Evolutionary conservation across 2,113 vertebrate genomes (phyloP).

Genomic region (Eurystomus gularis): DNA sequence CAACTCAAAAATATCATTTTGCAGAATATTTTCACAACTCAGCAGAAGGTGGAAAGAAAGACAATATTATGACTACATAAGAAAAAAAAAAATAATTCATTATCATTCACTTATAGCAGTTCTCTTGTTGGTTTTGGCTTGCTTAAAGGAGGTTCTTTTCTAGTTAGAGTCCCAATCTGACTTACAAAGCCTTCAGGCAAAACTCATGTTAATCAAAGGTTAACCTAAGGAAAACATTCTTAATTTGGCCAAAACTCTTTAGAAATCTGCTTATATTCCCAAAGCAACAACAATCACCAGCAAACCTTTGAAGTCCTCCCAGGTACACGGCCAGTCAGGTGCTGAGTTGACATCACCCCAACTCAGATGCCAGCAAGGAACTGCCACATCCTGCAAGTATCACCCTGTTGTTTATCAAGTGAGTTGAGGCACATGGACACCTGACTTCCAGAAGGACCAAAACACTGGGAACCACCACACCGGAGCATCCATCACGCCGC

Average conservation of each 20-base stretch:
- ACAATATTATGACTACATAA: conserved; percentile 6
- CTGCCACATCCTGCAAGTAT: background rate
- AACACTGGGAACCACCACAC: rapidly evolving
- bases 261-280: background rate
- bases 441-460: background rate
- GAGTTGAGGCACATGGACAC: rapidly evolving
- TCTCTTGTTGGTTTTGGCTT: background rate
- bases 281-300: background rate
- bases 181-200: background rate
- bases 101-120: background rate
- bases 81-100: conserved; percentile 7
- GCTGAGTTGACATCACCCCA: background rate
- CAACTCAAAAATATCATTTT: conserved; percentile 22
- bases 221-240: background rate
- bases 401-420: rapidly evolving
- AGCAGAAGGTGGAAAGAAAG: conserved; percentile 36
- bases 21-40: conserved; percentile 50
- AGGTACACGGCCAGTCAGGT: rapidly evolving
- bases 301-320: background rate
- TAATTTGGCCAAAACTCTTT: background rate
- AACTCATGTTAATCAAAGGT: background rate
- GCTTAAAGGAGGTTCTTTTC: background rate
- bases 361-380: background rate
- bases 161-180: background rate
- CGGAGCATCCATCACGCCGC: rapidly evolving